Conservation (phyloP, 2,797 vertebrate species). For the Fistularia tabacaria region DNA sequence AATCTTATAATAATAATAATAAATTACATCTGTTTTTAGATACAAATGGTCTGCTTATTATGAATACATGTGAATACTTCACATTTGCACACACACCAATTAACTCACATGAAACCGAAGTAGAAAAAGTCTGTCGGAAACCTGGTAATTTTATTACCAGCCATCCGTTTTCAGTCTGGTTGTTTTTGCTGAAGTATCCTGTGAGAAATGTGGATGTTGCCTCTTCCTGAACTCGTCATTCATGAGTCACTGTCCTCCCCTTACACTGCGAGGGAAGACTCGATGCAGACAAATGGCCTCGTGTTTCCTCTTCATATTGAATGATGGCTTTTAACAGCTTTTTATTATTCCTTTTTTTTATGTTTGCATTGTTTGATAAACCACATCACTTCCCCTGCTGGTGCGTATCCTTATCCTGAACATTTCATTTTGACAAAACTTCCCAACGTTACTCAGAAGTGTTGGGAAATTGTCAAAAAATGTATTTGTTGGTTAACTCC, state of each 20-base stretch:
- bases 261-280: conserved; percentile 32
- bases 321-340: conserved; percentile 37
- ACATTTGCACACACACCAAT: conserved; percentile 15
- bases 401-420: too few relatives aligned
- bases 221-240: conserved; percentile 59
- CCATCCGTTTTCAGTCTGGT: conserved; percentile 46
- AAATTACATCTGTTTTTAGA: too few relatives aligned
- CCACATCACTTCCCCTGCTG: too few relatives aligned
- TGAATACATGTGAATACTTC: neutral
- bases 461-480: too few relatives aligned
- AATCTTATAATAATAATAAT: too few relatives aligned
- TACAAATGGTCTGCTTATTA: too few relatives aligned
- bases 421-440: too few relatives aligned
- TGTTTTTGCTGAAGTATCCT: conserved; percentile 60
- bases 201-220: conserved; percentile 63
- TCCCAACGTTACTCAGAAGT: too few relatives aligned
- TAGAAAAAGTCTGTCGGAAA: conserved; percentile 38
- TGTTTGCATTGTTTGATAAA: neutral
- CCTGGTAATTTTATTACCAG: conserved; percentile 50
- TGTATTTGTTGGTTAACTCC: too few relatives aligned
- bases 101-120: conserved; percentile 24
- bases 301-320: conserved; percentile 39
- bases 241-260: conserved; percentile 52
- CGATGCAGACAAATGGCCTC: conserved; percentile 39
- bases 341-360: conserved; percentile 23